These are phyloP conservation scores for Calameuta filiformis DNA, from an alignment of 2,888 invertebrate species.

Conservation along the genomic window DNA sequence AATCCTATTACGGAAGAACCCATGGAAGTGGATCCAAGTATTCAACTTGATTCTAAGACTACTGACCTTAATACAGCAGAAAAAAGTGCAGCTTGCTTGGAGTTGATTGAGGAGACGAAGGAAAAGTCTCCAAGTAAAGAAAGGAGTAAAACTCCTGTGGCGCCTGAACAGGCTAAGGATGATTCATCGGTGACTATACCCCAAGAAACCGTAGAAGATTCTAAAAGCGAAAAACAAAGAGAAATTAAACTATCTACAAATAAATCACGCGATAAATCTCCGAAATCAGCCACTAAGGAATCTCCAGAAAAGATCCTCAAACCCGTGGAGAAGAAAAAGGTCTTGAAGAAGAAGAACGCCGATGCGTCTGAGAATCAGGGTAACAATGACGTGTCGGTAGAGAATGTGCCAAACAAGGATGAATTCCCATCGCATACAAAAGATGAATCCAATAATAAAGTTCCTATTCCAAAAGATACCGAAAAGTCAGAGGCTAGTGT, in stretches of 20 bases:
- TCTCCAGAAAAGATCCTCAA: slow-evolving; percentile 41
- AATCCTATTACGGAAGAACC: slow-evolving; percentile 54
- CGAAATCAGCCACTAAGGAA: slow-evolving; percentile 34
- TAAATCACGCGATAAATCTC: slow-evolving; percentile 39
- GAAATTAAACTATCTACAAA: slow-evolving; percentile 29
- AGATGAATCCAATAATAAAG: slow-evolving; percentile 27
- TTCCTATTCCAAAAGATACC: slow-evolving; percentile 22
- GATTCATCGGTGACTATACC: slow-evolving; percentile 21
- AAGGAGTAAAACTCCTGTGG: slow-evolving; percentile 61
- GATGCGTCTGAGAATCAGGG: slow-evolving; percentile 36
- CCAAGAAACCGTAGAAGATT: not conserved
- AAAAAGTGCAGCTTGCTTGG: slow-evolving; percentile 64
- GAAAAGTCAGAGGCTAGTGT: slow-evolving; percentile 38
- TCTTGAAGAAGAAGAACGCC: slow-evolving; percentile 60
- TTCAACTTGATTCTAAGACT: slow-evolving; percentile 20
- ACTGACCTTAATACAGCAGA: slow-evolving; percentile 43
- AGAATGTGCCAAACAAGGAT: slow-evolving; percentile 29
- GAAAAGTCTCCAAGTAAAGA: slow-evolving; percentile 60
- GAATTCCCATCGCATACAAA: slow-evolving; percentile 21
- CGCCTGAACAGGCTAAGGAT: slow-evolving; percentile 52
- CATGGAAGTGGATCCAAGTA: slow-evolving; percentile 53
- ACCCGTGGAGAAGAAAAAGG: slow-evolving; percentile 52
- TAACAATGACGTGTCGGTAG: slow-evolving; percentile 30
- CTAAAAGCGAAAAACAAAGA: slow-evolving; percentile 25
- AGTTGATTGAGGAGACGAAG: slow-evolving; percentile 65